Conservation (phyloP, 2,888 invertebrate genomes). For the Tipula unca region DNA sequence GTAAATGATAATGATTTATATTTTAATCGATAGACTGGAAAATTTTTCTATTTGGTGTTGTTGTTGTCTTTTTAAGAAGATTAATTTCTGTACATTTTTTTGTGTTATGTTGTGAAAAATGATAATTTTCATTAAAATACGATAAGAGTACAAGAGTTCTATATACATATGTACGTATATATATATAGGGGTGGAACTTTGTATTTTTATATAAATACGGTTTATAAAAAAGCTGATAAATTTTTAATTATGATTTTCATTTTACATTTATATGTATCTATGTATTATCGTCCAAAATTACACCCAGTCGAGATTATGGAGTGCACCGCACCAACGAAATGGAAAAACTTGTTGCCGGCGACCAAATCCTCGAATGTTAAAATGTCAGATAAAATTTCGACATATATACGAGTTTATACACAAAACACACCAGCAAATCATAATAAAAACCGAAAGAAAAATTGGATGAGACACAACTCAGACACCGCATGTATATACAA, state of each 20-base stretch:
- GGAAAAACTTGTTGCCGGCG: neutral
- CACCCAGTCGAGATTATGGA: neutral
- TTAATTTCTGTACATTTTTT: neutral
- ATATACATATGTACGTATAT: neutral
- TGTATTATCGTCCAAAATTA: neutral
- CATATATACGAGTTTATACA: neutral
- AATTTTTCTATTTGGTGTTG: neutral
- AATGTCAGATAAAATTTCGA: neutral
- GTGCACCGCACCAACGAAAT: neutral
- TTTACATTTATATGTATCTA: no score
- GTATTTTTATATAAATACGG: neutral
- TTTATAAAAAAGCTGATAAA: neutral
- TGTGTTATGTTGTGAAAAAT: neutral
- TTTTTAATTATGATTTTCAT: neutral
- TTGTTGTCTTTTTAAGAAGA: neutral
- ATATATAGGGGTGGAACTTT: neutral
- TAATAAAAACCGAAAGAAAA: neutral
- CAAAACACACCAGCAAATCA: neutral
- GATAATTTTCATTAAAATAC: neutral
- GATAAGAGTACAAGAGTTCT: neutral
- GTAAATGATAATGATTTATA: conserved; percentile 8
- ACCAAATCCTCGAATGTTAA: neutral
- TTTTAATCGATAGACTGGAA: neutral
- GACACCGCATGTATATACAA: neutral
- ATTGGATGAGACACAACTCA: neutral